Base-by-base conservation (phyloP, 2,113 vertebrate species). In the Theristicus caerulescens region DNA sequence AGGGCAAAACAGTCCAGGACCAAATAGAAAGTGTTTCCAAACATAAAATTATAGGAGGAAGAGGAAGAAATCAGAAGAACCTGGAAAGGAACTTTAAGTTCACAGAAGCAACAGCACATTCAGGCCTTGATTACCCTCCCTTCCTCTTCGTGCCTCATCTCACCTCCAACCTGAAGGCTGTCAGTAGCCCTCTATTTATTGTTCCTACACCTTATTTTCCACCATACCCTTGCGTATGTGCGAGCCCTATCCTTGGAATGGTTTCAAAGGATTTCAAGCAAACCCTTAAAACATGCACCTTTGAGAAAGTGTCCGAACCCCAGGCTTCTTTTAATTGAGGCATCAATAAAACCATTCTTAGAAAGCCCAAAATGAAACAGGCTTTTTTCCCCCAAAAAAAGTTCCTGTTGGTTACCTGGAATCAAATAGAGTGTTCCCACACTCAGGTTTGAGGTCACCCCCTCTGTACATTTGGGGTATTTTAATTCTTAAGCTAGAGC, bases 1-100 rank as follows among this genome's bases (percentile, higher is more conserved):
- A 96, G 95, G 86, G 55, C 78, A 95, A 84, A 94, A 83, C 27
- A 59, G 21, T 13, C 61, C 64, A 58, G 27, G 85, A 87, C 3
- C 25, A 77, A 86, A 79, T 0, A 38, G 47, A 73, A 82, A 85
- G 18, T 51, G 29, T 55, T 94, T 85, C 71, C 78, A 74, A 96
- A 81, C 31, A 73, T 17, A 87, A 82, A 79, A 62, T 47, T 36
- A 40, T 3, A 62, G 32, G 25, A 86, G 54, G 11, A 59, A 10
- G 20, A 89, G 34, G 29, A 77, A 79, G 22, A 82, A 81, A 72
- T 32, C 20, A 42, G 31, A 82, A n/a, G 16, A 85, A 61, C 7
- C 11, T 2, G 0, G 25, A 85, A 74, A 57, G 29, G 11, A 86
- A 61, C 36, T 67, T 46, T 26, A 69, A 69, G 49, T 46, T 91